Evolutionary conservation across 2,888 invertebrate genomes (phyloP).

Genomic region (Heliconius erato): DNA sequence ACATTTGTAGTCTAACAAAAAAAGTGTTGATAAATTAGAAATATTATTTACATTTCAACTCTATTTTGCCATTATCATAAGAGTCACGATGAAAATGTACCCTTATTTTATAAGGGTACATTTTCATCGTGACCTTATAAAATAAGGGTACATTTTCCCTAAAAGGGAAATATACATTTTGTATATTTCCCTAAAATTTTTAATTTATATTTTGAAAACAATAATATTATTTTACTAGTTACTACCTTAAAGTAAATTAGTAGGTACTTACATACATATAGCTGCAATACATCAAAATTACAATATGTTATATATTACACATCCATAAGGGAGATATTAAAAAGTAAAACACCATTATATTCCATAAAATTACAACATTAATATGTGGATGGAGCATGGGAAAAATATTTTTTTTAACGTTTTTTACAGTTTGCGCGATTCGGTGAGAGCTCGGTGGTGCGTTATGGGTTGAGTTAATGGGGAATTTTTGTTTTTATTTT

Average conservation of each 20-base stretch:
- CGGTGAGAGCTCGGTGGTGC: constrained; percentile 78
- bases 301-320: not conserved
- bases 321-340: constrained; percentile 14
- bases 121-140: too few relatives aligned
- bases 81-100: too few relatives aligned
- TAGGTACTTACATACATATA: not conserved
- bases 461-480: constrained; percentile 72
- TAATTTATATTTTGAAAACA: not conserved
- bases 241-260: not conserved
- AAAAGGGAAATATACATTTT: too few relatives aligned
- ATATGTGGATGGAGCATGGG: constrained; percentile 82
- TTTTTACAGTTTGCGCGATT: constrained; percentile 81
- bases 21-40: not conserved
- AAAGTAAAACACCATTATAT: constrained; percentile 23
- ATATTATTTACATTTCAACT: too few relatives aligned
- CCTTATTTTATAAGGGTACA: too few relatives aligned
- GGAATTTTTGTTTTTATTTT: constrained; percentile 63
- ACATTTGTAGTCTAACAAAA: not conserved
- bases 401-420: constrained; percentile 59
- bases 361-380: constrained; percentile 60
- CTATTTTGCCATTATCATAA: too few relatives aligned
- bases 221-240: not conserved
- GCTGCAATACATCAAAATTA: not conserved
- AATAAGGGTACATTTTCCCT: too few relatives aligned
- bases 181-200: not conserved